Evolutionary conservation across 1,140 invertebrate species (phyloP).

Genomic region (Polypedilum vanderplanki): DNA sequence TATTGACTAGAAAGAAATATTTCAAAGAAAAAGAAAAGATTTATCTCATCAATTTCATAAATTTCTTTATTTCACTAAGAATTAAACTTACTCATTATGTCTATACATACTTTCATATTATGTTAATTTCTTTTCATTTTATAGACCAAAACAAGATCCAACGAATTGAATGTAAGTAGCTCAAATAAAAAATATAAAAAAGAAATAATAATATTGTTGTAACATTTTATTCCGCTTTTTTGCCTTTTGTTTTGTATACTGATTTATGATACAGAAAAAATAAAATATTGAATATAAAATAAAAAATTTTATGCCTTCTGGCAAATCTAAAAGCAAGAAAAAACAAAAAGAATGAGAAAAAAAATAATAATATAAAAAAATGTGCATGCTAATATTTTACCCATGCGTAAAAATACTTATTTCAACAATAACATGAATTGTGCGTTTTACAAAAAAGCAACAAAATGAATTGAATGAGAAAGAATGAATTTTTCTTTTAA

Average conservation of each 20-base stretch:
- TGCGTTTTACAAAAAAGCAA: not conserved
- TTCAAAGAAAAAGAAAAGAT: too few relatives aligned
- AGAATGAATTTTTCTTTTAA: too few relatives aligned
- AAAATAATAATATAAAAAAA: constrained; percentile 27
- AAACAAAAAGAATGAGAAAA: not conserved
- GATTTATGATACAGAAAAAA: constrained; percentile 28
- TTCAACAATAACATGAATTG: constrained; percentile 26
- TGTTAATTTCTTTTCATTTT: constrained; percentile 21
- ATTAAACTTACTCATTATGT: constrained; percentile 3
- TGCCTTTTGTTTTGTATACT: constrained; percentile 8
- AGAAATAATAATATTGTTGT: constrained; percentile 25
- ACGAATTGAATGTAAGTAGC: constrained; percentile 28
- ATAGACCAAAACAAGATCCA: constrained; percentile 23
- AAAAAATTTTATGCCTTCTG: constrained; percentile 1
- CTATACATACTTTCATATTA: not conserved
- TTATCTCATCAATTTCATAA: not conserved
- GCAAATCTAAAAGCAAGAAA: not conserved
- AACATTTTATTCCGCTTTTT: not conserved
- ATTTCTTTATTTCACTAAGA: not conserved
- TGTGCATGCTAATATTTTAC: constrained; percentile 23
- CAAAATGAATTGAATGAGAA: too few relatives aligned
- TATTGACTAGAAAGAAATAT: too few relatives aligned
- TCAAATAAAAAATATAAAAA: not conserved
- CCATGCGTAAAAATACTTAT: constrained; percentile 23
- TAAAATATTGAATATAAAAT: constrained; percentile 8